These are phyloP conservation scores for Orthosia cruda DNA, from an alignment of 2,888 invertebrate species.

Conservation along the genomic window DNA sequence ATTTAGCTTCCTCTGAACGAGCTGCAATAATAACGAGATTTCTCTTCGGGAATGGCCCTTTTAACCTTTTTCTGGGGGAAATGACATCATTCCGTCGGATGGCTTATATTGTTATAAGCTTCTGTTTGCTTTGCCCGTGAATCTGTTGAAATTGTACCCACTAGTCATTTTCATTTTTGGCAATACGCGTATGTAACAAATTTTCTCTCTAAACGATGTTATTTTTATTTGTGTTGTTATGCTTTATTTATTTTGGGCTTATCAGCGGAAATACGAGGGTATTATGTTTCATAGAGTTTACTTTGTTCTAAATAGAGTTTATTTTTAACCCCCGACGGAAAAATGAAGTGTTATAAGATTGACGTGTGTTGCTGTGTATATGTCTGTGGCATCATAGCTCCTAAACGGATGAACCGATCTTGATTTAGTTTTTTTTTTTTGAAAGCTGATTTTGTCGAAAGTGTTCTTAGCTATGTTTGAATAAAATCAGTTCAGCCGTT, in stretches of 20 bases:
- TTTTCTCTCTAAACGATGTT: constrained; percentile 61
- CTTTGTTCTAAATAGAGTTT: neutral
- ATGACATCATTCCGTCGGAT: constrained; percentile 79
- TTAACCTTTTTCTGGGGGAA: constrained; percentile 78
- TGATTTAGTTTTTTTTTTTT: no score
- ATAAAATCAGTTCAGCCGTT: no score
- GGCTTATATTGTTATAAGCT: constrained; percentile 80
- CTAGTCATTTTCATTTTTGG: constrained; percentile 69
- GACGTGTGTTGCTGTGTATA: no score
- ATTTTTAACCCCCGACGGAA: no score
- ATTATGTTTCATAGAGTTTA: constrained; percentile 14
- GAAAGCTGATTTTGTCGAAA: no score
- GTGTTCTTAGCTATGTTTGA: no score
- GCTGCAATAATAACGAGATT: constrained; percentile 78
- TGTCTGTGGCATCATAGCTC: no score
- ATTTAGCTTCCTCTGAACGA: constrained; percentile 76
- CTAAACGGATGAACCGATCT: no score
- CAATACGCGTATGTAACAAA: constrained; percentile 61
- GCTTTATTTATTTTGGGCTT: constrained; percentile 53
- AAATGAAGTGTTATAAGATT: no score
- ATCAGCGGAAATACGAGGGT: constrained; percentile 27
- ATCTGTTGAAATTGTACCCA: constrained; percentile 71
- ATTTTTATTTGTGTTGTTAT: constrained; percentile 58
- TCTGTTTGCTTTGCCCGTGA: constrained; percentile 73
- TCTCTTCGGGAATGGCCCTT: constrained; percentile 78